Percentiles rank a stretch among this genome's conserved stretches.
phyloP scores from a whole-genome alignment of 1,140 invertebrate species.

The Catajapyx aquilonaris region DNA sequence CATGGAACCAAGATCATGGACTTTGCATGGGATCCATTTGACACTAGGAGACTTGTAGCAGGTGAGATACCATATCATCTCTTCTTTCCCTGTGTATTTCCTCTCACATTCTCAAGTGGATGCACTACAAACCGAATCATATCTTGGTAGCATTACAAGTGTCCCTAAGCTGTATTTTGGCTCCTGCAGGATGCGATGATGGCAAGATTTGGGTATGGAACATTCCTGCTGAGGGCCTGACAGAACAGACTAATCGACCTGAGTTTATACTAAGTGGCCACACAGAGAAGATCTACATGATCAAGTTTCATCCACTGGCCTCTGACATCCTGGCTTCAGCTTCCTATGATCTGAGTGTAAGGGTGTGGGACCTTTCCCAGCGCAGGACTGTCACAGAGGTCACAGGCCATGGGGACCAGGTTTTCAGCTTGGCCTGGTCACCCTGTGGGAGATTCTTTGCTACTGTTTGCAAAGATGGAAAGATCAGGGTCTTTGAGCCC shows the following conservation, averaged over 20 bases:
- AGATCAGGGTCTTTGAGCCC: constrained; percentile 60
- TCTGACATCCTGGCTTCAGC: constrained; percentile 62
- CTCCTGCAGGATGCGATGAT: constrained; percentile 55
- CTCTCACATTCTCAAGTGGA: no score
- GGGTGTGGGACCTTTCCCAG: constrained; percentile 50
- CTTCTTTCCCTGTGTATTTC: no score
- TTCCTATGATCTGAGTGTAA: constrained; percentile 75
- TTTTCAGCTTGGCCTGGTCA: constrained; percentile 80
- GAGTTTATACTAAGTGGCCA: constrained; percentile 40
- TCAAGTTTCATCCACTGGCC: constrained; percentile 76
- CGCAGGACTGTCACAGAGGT: constrained; percentile 22
- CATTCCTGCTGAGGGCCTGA: constrained; percentile 44
- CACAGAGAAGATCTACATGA: constrained; percentile 74
- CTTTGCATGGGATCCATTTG: constrained; percentile 84
- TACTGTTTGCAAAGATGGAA: constrained; percentile 74
- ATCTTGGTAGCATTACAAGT: no score
- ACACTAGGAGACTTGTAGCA: constrained; percentile 52
- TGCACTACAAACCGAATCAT: no score
- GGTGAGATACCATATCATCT: no score
- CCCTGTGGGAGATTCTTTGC: constrained; percentile 63
- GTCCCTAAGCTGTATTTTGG: no score
- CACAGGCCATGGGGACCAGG: constrained; percentile 45
- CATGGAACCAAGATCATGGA: constrained; percentile 75
- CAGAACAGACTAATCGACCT: constrained; percentile 43
- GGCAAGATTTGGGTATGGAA: constrained; percentile 73